Conservation (phyloP, 2,888 invertebrate genomes). For the Teleogryllus oceanicus region DNA sequence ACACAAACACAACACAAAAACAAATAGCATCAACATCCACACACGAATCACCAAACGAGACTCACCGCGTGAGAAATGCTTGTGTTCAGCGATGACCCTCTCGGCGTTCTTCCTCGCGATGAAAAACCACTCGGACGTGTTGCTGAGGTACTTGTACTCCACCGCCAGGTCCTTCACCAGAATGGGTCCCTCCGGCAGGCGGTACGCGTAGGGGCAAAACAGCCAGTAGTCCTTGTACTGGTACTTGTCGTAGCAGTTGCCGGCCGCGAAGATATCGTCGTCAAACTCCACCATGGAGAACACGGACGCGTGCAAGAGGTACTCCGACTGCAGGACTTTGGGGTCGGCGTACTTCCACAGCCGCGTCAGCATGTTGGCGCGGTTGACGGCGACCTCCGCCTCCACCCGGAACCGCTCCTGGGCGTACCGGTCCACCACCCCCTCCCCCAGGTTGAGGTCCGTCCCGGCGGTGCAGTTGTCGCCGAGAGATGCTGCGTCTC, state of each 20-base stretch:
- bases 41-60: slow-evolving; percentile 37
- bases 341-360: slow-evolving; percentile 86
- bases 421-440: slow-evolving; percentile 75
- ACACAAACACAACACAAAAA: too few species aligned
- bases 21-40: too few species aligned
- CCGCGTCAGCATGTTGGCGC: slow-evolving; percentile 92
- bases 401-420: slow-evolving; percentile 82
- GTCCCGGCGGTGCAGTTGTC: slow-evolving; percentile 93
- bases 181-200: slow-evolving; percentile 80
- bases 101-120: slow-evolving; percentile 87
- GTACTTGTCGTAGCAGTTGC: slow-evolving; percentile 88
- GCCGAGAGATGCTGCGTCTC: slow-evolving; percentile 87
- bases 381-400: slow-evolving; percentile 88
- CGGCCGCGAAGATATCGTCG: slow-evolving; percentile 91
- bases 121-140: slow-evolving; percentile 93
- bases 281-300: slow-evolving; percentile 92
- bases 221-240: slow-evolving; percentile 80
- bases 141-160: slow-evolving; percentile 90
- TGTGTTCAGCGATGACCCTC: slow-evolving; percentile 76
- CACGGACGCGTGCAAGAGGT: slow-evolving; percentile 83
- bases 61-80: slow-evolving; percentile 81
- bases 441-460: slow-evolving; percentile 86
- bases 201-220: slow-evolving; percentile 90
- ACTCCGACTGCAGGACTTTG: slow-evolving; percentile 77
- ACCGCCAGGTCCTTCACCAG: slow-evolving; percentile 89